Percentiles rank a stretch among this genome's conserved stretches.
These are phyloP conservation scores for Oasisia sp. DNA, from an alignment of 2,888 invertebrate species.

Conservation along the genomic window DNA sequence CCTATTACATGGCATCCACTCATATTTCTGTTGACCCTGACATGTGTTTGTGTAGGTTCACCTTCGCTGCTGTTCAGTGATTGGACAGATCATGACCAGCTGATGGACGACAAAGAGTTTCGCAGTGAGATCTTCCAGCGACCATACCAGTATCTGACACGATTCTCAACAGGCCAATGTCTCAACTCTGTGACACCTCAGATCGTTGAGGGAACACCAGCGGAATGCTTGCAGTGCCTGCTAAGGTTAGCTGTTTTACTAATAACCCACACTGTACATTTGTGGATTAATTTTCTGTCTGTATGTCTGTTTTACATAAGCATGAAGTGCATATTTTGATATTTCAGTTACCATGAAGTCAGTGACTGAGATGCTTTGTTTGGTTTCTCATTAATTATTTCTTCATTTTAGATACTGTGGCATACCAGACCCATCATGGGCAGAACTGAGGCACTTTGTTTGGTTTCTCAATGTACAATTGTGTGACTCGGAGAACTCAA, in stretches of 20 bases:
- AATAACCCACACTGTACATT: background rate
- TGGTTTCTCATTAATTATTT: slow-evolving; percentile 35
- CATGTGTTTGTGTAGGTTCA: background rate
- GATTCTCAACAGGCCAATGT: slow-evolving; percentile 31
- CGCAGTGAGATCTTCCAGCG: slow-evolving; percentile 48
- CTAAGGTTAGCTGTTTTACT: background rate
- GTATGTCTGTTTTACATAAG: background rate
- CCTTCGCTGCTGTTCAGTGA: background rate
- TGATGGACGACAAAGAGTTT: slow-evolving; percentile 51
- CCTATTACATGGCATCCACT: too few species aligned
- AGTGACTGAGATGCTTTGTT: background rate
- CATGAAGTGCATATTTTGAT: too few species aligned
- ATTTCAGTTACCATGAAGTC: too few species aligned
- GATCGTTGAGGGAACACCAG: background rate
- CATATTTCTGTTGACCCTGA: background rate
- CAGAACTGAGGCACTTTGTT: slow-evolving; percentile 52
- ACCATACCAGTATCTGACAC: slow-evolving; percentile 49
- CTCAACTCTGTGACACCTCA: slow-evolving; percentile 18
- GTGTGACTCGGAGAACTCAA: slow-evolving; percentile 48
- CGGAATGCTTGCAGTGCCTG: slow-evolving; percentile 23
- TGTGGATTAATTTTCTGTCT: background rate
- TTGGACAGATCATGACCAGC: slow-evolving; percentile 33
- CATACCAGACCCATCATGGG: slow-evolving; percentile 40
- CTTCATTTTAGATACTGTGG: slow-evolving; percentile 39
- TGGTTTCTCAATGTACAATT: slow-evolving; percentile 56